Evolutionary conservation across 37 sponge, comb jelly and placozoan species (phyloP), one percentile per base, ranked within the genome.

Genomic region (Spongilla lacustris): DNA sequence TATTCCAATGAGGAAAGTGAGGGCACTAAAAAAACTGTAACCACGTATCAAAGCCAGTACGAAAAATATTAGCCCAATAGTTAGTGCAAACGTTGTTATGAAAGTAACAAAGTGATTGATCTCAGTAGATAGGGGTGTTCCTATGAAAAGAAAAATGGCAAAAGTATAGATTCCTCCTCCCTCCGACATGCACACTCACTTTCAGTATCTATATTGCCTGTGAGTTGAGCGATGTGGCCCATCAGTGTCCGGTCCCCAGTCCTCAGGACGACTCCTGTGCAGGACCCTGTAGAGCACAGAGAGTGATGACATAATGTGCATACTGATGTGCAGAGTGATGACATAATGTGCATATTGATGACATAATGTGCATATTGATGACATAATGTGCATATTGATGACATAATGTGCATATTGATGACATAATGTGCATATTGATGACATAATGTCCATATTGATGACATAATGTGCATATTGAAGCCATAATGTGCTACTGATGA

Each of bases 191-290:
- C 58, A 58, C 12, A 58, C 36, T 71, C 29, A 95, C 98, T 80
- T 67, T 95, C 96, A 81, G 89, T 87, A 35, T 83, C 85, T 21
- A 98, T 89, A 35, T 83, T 92, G 24, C 96, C 81, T 23, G 99
- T 97, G 28, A 98, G 85, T 8, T 74, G 83, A 29, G 99, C 99
- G 71, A 98, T 96, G 24, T 94, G 83, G n/a, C 99, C 99, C 92
- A 98, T 95, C 69, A 96, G 91, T n/a, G 99, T 98, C 19, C 76
- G 73, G 67, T 98, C 97, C 68, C 99, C 99, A 73, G 94, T 95
- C 34, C 88, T 84, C 2, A 98, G 89, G 24, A 98, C 94, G 3
- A 98, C 67, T 49, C 96, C 99, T 11, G 79, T 87, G 50, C 96
- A 96, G 4, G 92, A 86, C 30, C 93, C 89, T 88, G 4, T 46